These are phyloP conservation scores for Drosophila gaucha DNA, from an alignment of 2,888 invertebrate genomes.

Conservation along the genomic window DNA sequence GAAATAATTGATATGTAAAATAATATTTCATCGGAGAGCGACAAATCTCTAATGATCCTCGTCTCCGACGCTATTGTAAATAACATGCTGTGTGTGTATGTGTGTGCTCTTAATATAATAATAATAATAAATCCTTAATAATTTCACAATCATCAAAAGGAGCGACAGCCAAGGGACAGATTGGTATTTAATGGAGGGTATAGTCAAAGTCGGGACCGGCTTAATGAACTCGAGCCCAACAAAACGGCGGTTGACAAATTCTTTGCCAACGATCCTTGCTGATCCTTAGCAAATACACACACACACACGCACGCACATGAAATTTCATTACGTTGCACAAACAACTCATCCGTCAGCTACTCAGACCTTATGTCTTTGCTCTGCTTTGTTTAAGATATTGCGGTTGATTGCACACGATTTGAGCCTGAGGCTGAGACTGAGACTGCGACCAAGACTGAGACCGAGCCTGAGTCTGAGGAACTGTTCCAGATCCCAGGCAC, in stretches of 20 bases:
- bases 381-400: conserved; percentile 70
- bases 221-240: conserved; percentile 76
- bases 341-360: conserved; percentile 58
- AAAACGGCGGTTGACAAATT: conserved; percentile 75
- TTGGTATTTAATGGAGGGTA: conserved; percentile 78
- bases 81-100: conserved; percentile 53
- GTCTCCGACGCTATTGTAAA: conserved; percentile 44
- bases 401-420: conserved; percentile 81
- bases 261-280: conserved; percentile 56
- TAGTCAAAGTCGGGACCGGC: conserved; percentile 44
- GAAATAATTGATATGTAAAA: conserved; percentile 84
- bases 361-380: conserved; percentile 26
- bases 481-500: conserved; percentile 46
- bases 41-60: conserved; percentile 62
- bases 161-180: conserved; percentile 72
- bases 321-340: conserved; percentile 79
- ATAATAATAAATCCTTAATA: conserved; percentile 85
- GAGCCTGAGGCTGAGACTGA: conserved; percentile 39
- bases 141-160: conserved; percentile 83
- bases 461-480: background rate
- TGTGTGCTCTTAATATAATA: conserved; percentile 84
- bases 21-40: conserved; percentile 71
- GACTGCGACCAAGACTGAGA: conserved; percentile 16
- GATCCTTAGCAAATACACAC: conserved; percentile 61
- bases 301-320: conserved; percentile 4